Conservation (phyloP, 2,888 invertebrate genomes). For the Caenorhabditis doughertyi region DNA sequence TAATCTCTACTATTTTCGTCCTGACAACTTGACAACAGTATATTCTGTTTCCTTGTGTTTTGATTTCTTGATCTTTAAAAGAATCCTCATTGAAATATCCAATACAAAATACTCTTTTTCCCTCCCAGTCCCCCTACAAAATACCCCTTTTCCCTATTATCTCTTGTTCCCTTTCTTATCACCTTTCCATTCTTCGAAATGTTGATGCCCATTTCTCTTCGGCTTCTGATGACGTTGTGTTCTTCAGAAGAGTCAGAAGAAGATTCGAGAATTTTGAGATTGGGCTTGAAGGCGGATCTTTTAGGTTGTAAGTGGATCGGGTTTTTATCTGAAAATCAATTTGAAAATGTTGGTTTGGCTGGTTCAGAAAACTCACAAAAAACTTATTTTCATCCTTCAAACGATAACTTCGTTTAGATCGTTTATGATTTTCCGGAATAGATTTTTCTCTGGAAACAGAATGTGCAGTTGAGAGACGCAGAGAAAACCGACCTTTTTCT, state of each 20-base stretch:
- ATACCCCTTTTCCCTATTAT: not conserved
- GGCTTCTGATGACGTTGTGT: constrained; percentile 50
- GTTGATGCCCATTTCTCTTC: constrained; percentile 56
- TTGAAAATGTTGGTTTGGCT: not conserved
- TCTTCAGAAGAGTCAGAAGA: constrained; percentile 46
- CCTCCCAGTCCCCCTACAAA: too few species aligned
- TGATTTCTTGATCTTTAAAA: too few species aligned
- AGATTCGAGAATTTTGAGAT: constrained; percentile 51
- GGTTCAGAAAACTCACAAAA: constrained; percentile 15
- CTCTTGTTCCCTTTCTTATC: not conserved
- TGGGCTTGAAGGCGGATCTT: constrained; percentile 45
- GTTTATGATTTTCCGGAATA: not conserved
- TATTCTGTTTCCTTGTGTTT: too few species aligned
- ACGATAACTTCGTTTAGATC: constrained; percentile 41
- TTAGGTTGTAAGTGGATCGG: constrained; percentile 23
- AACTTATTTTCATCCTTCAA: constrained; percentile 23
- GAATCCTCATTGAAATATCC: too few species aligned
- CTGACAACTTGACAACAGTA: too few species aligned
- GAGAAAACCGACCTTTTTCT: too few species aligned
- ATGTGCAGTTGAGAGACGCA: not conserved
- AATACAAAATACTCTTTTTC: too few species aligned
- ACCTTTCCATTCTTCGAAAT: constrained; percentile 47
- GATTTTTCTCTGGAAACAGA: not conserved
- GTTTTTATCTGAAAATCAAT: constrained; percentile 27
- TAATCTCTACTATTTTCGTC: too few species aligned